These are phyloP conservation scores for Muntiacus muntjak DNA, from an alignment of 2,113 vertebrate genomes.

Conservation along the genomic window DNA sequence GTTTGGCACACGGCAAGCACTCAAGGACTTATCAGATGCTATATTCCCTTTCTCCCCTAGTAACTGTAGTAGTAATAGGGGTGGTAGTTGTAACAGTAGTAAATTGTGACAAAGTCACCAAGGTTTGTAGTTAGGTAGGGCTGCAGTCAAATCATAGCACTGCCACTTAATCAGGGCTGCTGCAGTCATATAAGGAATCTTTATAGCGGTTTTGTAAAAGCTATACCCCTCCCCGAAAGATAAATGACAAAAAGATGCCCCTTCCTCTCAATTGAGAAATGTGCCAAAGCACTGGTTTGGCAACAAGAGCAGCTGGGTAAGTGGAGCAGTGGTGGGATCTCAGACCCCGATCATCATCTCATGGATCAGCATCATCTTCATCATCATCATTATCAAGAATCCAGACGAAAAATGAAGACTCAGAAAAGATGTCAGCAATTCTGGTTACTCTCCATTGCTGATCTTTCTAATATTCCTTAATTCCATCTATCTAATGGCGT, in stretches of 20 bases:
- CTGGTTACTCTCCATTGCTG: not conserved
- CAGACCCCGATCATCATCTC: not conserved
- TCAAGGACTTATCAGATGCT: not conserved
- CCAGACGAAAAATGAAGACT: not conserved
- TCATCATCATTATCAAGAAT: not conserved
- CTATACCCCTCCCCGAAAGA: not conserved
- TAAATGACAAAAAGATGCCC: not conserved
- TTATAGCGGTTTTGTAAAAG: not conserved
- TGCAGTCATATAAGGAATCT: not conserved
- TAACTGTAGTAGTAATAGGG: not conserved
- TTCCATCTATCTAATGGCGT: not conserved
- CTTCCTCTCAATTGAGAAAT: not conserved
- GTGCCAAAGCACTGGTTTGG: not conserved
- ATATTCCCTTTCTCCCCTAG: not conserved
- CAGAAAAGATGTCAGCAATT: not conserved
- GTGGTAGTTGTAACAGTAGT: not conserved
- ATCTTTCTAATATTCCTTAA: not conserved
- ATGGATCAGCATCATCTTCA: not conserved
- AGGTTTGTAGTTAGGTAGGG: not conserved
- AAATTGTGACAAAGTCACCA: not conserved
- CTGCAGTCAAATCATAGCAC: not conserved
- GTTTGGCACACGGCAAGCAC: not conserved
- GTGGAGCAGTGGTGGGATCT: not conserved
- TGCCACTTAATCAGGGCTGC: not conserved
- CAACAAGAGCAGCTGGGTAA: not conserved